Evolutionary conservation across 2,888 invertebrate species (phyloP), one percentile per base, ranked within the genome.

Genomic region (Dynastes grantii): DNA sequence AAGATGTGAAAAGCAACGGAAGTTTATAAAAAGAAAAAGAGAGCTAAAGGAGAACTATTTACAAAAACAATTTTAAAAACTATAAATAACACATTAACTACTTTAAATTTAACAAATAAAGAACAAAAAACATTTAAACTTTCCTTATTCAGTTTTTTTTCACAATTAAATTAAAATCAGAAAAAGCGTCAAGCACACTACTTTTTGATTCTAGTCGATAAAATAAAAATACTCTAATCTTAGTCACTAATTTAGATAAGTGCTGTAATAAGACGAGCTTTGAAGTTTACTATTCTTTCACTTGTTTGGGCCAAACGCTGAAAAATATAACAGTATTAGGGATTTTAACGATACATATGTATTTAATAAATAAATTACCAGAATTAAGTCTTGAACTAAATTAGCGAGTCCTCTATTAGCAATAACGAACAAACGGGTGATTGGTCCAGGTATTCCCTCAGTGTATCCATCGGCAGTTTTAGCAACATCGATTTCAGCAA

Each of bases 221-320:
- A 16, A 55, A 51, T 70, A 71, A 77, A 22, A 71, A 71, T 37
- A 32, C 37, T 55, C 71, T 53, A 53, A 45, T 8, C 45, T 45
- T 45, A 70, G 16, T 40, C 55, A 40, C 53, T 58, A 37, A 27
- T 77, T 92, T 96, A 96, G 90, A 96, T 96, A 90, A 96, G 94
- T 85, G 96, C 95, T 86, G 96, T 96, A 90, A 96, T 95, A 87
- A 96, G 91, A 91, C 96, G 93, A 88, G 96, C 96, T 91, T 96
- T 96, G 93, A 96, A 96, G 94, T 96, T 96, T 87, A 96, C 96
- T 91, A 96, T 94, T 90, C 95, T 93, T 90, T 96, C 96, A 88
- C 96, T 96, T 88, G 96, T 96, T 89, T 96, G 95, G 79, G 96
- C 96, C 89, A 96, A 91, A 85, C 94, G 93, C 94, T 94, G 89